Evolutionary conservation across 2,888 invertebrate genomes (phyloP), one percentile per base, ranked within the genome.

Genomic region (Mayetiola destructor): DNA sequence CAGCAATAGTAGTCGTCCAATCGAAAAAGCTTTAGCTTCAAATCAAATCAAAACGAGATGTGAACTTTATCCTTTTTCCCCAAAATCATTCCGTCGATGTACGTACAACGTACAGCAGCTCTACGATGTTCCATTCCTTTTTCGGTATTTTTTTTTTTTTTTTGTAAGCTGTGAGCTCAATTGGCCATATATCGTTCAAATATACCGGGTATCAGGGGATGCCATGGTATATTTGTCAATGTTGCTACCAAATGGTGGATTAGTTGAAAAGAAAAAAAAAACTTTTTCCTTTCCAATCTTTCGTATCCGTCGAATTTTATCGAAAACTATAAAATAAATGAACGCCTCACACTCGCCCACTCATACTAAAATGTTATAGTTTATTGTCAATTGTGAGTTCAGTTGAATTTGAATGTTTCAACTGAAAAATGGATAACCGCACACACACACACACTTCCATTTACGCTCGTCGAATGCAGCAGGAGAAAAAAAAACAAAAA

Each of bases 111-210:
- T n/a, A n/a, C n/a, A n/a, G n/a, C n/a, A n/a, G n/a, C n/a, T n/a
- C n/a, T n/a, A n/a, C n/a, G n/a, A n/a, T 18, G 3, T 9, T 14
- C 3, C 14, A 4, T 16, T 37, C 37, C 5, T 14, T 37, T 12
- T 37, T 42, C 39, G 20, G 5, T 42, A 32, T 32, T 42, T n/a
- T 12, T 23, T 23, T n/a, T n/a, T n/a, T 12, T 12, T 21, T 20
- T 42, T 20, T 20, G 21, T 9, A 32, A 23, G 21, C 42, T 21
- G n/a, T 48, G 27, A 27, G 27, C 27, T 48, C 48, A 27, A 48
- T 48, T 48, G 48, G 48, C 48, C 48, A 48, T 48, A 48, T 48
- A n/a, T n/a, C n/a, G n/a, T n/a, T n/a, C n/a, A n/a, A n/a, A n/a
- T n/a, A n/a, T n/a, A n/a, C n/a, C n/a, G n/a, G n/a, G n/a, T n/a